Evolutionary conservation across 2,888 invertebrate species (phyloP).

Genomic region (Tetropium fuscum): DNA sequence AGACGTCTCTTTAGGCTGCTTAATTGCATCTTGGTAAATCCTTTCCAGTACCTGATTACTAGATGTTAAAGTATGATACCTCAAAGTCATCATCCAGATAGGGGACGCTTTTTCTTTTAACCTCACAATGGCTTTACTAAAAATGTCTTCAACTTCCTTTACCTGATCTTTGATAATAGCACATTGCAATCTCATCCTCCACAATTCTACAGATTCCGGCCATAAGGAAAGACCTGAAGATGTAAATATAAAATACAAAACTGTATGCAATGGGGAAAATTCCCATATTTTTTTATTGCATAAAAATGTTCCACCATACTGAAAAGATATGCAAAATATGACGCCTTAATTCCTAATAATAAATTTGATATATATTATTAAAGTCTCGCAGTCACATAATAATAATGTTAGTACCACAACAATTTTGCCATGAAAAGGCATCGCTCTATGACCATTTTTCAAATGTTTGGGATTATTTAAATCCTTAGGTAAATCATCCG

Average conservation of each 20-base stretch:
- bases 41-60: constrained; percentile 61
- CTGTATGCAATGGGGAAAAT: too few species aligned
- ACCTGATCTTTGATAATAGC: constrained; percentile 65
- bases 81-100: constrained; percentile 65
- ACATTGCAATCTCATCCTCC: constrained; percentile 68
- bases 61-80: constrained; percentile 60
- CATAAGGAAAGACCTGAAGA: constrained; percentile 64
- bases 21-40: constrained; percentile 65
- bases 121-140: constrained; percentile 58
- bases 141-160: constrained; percentile 54
- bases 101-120: constrained; percentile 64
- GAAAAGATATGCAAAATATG: too few species aligned
- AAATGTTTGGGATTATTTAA: too few species aligned
- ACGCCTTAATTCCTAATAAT: too few species aligned
- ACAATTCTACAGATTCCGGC: constrained; percentile 66
- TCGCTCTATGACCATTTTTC: too few species aligned
- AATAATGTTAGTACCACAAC: too few species aligned
- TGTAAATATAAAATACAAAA: background rate
- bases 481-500: too few species aligned
- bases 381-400: too few species aligned
- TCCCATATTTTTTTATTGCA: too few species aligned
- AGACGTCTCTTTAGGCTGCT: constrained; percentile 68
- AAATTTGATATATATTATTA: too few species aligned
- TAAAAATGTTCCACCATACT: too few species aligned
- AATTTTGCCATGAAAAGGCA: too few species aligned